phyloP scores from a whole-genome alignment of 2,797 vertebrate genomes.

The Avahi laniger region DNA sequence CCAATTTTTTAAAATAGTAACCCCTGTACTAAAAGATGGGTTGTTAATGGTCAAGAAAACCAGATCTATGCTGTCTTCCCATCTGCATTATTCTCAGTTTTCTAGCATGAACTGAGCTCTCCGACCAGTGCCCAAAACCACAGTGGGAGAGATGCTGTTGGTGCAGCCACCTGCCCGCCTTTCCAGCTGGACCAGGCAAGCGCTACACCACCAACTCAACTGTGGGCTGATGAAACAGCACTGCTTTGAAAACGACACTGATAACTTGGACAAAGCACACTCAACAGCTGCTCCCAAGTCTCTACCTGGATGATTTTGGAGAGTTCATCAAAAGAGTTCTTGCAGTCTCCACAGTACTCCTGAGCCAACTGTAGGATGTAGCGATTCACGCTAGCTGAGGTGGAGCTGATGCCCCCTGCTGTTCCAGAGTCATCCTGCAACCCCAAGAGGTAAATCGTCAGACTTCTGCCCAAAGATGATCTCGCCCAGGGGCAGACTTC shows the following conservation, averaged over 20 bases:
- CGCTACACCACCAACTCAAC: neutral
- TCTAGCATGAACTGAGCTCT: neutral
- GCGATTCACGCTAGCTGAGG: slow-evolving; percentile 96
- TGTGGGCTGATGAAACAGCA: neutral
- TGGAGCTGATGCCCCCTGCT: slow-evolving; percentile 93
- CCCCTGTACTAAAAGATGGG: neutral
- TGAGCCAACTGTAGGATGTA: slow-evolving; percentile 98
- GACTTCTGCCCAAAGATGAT: neutral
- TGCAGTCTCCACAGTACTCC: slow-evolving; percentile 99
- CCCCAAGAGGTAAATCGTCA: neutral
- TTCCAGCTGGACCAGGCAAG: neutral
- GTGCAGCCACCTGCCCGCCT: neutral
- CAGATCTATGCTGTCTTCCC: neutral
- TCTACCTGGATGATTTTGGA: slow-evolving; percentile 99
- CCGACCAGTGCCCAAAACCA: neutral
- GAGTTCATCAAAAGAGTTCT: slow-evolving; percentile 98
- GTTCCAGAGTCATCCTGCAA: slow-evolving; percentile 93
- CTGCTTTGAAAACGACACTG: neutral
- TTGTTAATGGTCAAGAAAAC: neutral
- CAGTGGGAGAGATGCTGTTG: fast-evolving
- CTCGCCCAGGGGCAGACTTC: neutral
- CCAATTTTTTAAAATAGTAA: neutral
- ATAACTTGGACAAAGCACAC: neutral
- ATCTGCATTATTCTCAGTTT: neutral
- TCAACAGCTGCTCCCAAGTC: neutral